Percentiles rank a stretch among this genome's conserved stretches.
phyloP scores from a whole-genome alignment of 2,113 vertebrate species.

The Sminthopsis crassicaudata region DNA sequence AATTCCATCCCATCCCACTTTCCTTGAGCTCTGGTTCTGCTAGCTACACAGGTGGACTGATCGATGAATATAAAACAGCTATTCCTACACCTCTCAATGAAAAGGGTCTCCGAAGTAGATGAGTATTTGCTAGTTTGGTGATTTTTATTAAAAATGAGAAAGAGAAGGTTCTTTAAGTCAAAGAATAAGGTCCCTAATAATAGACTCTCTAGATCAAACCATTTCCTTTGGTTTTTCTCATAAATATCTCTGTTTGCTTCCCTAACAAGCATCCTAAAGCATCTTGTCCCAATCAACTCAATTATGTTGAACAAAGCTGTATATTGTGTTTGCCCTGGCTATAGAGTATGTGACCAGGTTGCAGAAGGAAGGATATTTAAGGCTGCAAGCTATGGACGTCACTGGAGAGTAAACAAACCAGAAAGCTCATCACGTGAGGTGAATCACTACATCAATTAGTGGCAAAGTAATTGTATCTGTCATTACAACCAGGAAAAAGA shows the following conservation, averaged over 20 bases:
- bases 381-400: conserved; percentile 61
- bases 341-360: conserved; percentile 58
- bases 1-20: neutral
- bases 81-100: neutral
- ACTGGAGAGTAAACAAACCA: conserved; percentile 82
- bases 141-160: neutral
- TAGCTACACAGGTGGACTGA: neutral
- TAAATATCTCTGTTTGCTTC: neutral
- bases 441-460: conserved; percentile 70
- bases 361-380: conserved; percentile 57
- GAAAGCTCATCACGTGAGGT: conserved; percentile 69
- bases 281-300: conserved; percentile 26
- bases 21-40: neutral
- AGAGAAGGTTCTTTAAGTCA: neutral
- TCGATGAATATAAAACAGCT: neutral
- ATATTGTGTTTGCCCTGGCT: conserved; percentile 50
- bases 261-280: conserved; percentile 29
- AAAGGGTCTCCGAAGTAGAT: neutral
- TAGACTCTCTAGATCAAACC: neutral
- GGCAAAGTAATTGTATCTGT: conserved; percentile 65
- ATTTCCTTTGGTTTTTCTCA: neutral
- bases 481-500: neutral
- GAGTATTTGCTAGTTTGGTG: neutral
- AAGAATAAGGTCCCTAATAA: neutral
- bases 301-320: neutral